Base-by-base conservation (phyloP, 2,113 vertebrate genomes). In the Oxyura jamaicensis region DNA sequence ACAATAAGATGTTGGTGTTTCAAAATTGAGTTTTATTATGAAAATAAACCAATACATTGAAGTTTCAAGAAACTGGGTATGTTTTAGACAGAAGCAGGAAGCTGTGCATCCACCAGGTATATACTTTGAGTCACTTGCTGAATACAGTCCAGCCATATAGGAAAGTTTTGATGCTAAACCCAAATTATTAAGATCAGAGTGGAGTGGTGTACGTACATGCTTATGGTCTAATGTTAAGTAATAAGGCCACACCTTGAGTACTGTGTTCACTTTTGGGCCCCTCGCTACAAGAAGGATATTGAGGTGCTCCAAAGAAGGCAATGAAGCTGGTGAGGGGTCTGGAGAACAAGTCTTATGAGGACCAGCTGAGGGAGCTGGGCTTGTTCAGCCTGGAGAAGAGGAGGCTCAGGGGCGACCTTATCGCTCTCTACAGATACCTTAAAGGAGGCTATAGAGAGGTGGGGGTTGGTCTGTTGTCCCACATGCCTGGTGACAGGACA, bases 141-240 rank as follows among this genome's bases (percentile, higher is more conserved):
- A 59, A 53, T 53, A 26, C 2, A 1, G 28, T 78, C 16, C 15
- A 83, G 48, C 33, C 29, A 41, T 65, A 63, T 0, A 0, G 78
- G n/a, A 36, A 62, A n/a, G 31, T 83, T 77, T 74, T 79, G n/a
- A 13, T 75, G 26, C 22, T 75, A 18, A 53, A 28, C 14, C 26
- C 16, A 31, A 68, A 69, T 36, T 11, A 71, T 21, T 35, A 87
- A 74, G 73, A 78, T 53, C 25, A 14, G 25, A 68, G 29, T 48
- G 52, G 59, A 86, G 68, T 13, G 16, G 5, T n/a, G 53, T 78
- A 16, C 78, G 11, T 42, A 33, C 13, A 8, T 31, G 6, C 39
- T 88, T 42, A 28, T 65, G 18, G 50, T 78, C 26, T 58, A 67
- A 65, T 39, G n/a, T 63, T 20, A 73, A 79, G 39, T 58, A 69